Conservation (phyloP, 2,888 invertebrate genomes). For the Sarcophaga variegata region DNA sequence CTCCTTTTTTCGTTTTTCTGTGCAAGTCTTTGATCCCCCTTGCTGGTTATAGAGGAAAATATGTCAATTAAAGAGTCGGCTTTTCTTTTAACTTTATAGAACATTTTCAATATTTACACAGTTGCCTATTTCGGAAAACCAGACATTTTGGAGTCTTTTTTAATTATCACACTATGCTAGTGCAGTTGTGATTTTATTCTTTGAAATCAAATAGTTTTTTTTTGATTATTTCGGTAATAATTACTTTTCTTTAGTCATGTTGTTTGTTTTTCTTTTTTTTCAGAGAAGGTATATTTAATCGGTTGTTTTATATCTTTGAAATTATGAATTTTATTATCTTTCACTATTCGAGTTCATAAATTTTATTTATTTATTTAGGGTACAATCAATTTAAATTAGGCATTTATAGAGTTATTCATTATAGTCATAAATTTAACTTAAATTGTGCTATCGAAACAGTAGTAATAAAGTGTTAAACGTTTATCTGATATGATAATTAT, state of each 20-base stretch:
- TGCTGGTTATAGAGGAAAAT: too few species aligned
- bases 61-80: slow-evolving; percentile 45
- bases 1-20: slow-evolving; percentile 9
- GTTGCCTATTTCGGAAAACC: slow-evolving; percentile 17
- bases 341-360: not conserved
- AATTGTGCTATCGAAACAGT: too few species aligned
- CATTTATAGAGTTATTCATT: too few species aligned
- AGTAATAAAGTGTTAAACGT: too few species aligned
- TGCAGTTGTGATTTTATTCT: slow-evolving; percentile 30
- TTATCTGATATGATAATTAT: too few species aligned
- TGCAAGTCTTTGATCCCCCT: slow-evolving; percentile 34
- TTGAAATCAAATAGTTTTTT: not conserved
- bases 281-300: slow-evolving; percentile 31
- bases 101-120: slow-evolving; percentile 43
- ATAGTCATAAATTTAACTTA: too few species aligned
- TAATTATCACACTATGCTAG: slow-evolving; percentile 26
- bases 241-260: slow-evolving; percentile 23
- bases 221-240: not conserved
- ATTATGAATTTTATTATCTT: slow-evolving; percentile 19
- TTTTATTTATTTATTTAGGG: not conserved
- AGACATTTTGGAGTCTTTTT: slow-evolving; percentile 48
- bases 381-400: not conserved
- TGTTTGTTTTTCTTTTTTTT: too few species aligned
- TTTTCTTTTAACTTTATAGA: slow-evolving; percentile 32
- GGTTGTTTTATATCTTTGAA: slow-evolving; percentile 19